phyloP scores from a whole-genome alignment of 2,797 vertebrate species.

The Varecia variegata region DNA sequence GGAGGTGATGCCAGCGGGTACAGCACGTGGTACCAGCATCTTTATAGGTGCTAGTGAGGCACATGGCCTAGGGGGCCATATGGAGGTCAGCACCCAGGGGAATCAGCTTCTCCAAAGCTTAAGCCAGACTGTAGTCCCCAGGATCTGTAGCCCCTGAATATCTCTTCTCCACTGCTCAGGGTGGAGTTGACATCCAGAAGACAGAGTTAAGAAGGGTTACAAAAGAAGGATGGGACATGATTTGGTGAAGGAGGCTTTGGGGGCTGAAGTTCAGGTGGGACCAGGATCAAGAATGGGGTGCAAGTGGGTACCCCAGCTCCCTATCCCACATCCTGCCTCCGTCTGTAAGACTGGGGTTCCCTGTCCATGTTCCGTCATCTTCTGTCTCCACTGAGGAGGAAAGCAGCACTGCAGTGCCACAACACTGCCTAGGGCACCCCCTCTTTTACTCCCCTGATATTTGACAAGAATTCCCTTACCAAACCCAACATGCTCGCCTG shows the following conservation, averaged over 20 bases:
- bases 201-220: background rate
- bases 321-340: background rate
- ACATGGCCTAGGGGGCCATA: background rate
- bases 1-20: background rate
- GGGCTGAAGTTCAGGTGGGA: background rate
- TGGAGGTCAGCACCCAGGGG: background rate
- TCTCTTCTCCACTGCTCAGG: background rate
- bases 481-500: background rate
- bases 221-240: background rate
- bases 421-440: too few relatives aligned
- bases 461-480: background rate
- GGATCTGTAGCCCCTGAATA: background rate
- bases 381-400: background rate
- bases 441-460: background rate
- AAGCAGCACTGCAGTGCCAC: background rate
- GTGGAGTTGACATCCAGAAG: background rate
- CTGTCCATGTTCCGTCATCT: too few relatives aligned
- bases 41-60: background rate
- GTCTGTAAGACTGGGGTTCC: background rate
- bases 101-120: background rate
- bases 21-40: fast-evolving
- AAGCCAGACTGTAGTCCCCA: background rate
- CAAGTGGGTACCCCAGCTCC: background rate
- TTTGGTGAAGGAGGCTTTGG: background rate
- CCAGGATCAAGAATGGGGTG: background rate